Base-by-base conservation (phyloP, 2,113 vertebrate genomes). In the Tor tambroides region DNA sequence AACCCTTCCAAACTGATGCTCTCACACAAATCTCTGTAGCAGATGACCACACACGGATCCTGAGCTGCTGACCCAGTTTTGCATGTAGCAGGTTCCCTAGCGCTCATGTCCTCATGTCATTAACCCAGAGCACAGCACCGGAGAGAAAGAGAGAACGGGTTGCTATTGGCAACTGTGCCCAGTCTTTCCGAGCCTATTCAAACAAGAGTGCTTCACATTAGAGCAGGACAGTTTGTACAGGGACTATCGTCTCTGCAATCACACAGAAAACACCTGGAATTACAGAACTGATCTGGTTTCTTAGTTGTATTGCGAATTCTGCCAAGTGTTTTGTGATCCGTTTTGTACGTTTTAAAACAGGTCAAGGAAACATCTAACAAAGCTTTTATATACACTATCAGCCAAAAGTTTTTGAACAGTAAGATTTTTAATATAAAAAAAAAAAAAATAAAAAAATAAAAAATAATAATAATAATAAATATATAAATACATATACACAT, bases 91-190 rank as follows among this genome's bases (percentile, higher is more conserved):
- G n/a, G 43, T 46, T 80, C 14, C 14, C 78, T 26, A 74, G 71
- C 6, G 30, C 28, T 30, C 86, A 76, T 51, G 38, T 56, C 28
- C 23, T 82, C 32, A 3, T 74, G 71, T 83, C 86, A 87, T 87
- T 87, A 82, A 87, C 54, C 69, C 71, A 38, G 7, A 54, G 28
- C 46, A 71, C 26, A 59, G 35, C 8, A 30, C 10, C 4, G 2
- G 71, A 43, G n/a, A 30, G 59, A 23, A 38, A 67, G 72, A 46
- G 11, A 4, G 32, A 78, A 83, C 61, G 54, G 87, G 87, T 88
- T 88, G 87, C 87, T 88, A 88, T 8, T 69, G 87, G 84, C 84
- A 88, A 88, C 87, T 74, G 49, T 15, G 38, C 41, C 65, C 78
- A 23, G 78, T 80, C 78, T 84, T 84, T 78, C 83, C 38, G 6